Evolutionary conservation across 1,140 invertebrate species (phyloP).

Genomic region (Drosophila ananassae): DNA sequence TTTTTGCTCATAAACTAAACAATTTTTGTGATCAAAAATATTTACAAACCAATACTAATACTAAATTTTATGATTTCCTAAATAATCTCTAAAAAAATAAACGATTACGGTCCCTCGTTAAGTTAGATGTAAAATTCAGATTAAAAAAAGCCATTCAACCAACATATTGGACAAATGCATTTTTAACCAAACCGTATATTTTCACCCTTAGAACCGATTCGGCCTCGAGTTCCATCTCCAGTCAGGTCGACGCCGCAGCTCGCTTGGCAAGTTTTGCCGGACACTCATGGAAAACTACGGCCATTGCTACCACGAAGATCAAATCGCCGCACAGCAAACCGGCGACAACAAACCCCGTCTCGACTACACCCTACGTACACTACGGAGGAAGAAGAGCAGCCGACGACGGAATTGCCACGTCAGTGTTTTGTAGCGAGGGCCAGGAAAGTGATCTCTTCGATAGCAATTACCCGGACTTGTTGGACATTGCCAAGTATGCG

Average conservation of each 20-base stretch:
- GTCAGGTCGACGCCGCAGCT: conserved; percentile 78
- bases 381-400: conserved; percentile 58
- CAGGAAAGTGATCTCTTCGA: conserved; percentile 86
- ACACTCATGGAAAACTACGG: conserved; percentile 84
- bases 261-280: conserved; percentile 66
- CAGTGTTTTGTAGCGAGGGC: conserved; percentile 82
- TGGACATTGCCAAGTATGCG: conserved; percentile 87
- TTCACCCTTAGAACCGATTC: conserved; percentile 59
- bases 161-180: too few relatives aligned
- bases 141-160: too few relatives aligned
- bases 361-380: conserved; percentile 53
- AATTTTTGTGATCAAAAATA: too few relatives aligned
- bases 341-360: conserved; percentile 35
- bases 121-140: too few relatives aligned
- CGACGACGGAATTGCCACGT: conserved; percentile 70
- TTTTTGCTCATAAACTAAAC: too few relatives aligned
- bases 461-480: conserved; percentile 88
- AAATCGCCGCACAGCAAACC: conserved; percentile 85
- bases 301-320: conserved; percentile 84
- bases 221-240: conserved; percentile 77
- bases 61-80: too few relatives aligned
- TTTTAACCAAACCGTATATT: not conserved
- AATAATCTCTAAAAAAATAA: too few relatives aligned
- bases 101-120: too few relatives aligned
- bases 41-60: too few relatives aligned